Evolutionary conservation across 1,140 invertebrate species (phyloP).

Genomic region (Atta colombica): DNA sequence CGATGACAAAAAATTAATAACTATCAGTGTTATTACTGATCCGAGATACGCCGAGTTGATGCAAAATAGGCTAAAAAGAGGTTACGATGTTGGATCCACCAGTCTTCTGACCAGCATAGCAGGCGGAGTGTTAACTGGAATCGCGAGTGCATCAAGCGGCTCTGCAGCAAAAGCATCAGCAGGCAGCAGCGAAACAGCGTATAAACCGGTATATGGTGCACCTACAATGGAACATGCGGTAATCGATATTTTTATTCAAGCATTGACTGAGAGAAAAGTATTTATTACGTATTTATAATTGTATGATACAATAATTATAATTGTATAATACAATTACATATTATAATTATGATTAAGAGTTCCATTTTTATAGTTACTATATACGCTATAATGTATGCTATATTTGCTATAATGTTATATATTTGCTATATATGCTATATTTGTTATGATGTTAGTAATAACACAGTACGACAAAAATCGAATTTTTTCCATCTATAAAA

Average conservation of each 20-base stretch:
- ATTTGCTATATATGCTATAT: no score
- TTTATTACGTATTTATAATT: no score
- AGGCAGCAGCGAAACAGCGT: not conserved
- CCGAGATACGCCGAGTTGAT: constrained; percentile 76
- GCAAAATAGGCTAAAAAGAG: constrained; percentile 79
- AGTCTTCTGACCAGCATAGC: constrained; percentile 81
- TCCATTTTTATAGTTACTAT: no score
- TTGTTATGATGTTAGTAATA: no score
- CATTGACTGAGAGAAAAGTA: no score
- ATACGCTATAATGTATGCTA: no score
- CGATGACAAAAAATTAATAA: constrained; percentile 62
- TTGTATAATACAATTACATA: no score
- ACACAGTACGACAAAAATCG: no score
- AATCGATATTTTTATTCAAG: constrained; percentile 32
- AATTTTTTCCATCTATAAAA: no score
- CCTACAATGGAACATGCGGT: constrained; percentile 64
- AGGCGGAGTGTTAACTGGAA: constrained; percentile 80
- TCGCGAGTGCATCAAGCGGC: constrained; percentile 80
- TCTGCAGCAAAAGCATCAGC: constrained; percentile 75
- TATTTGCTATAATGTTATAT: no score
- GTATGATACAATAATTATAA: no score
- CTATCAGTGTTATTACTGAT: constrained; percentile 74
- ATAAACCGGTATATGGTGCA: constrained; percentile 73
- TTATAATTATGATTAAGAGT: no score
- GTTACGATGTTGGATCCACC: constrained; percentile 75